Evolutionary conservation across 2,888 invertebrate genomes (phyloP).

Genomic region (Synergus japonicus): DNA sequence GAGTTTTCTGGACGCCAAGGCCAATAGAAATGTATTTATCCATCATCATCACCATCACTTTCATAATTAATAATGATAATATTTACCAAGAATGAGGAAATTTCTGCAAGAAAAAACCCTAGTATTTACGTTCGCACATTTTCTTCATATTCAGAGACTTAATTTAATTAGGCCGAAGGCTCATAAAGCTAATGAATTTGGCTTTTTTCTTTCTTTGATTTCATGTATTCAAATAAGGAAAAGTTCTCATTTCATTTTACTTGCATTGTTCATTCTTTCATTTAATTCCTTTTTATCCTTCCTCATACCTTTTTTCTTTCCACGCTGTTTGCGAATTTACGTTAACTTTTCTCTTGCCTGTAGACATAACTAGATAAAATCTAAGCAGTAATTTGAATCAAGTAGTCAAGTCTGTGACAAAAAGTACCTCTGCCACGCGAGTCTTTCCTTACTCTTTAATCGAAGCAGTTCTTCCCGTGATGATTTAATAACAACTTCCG

Average conservation of each 20-base stretch:
- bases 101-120: background rate
- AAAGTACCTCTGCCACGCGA: background rate
- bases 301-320: background rate
- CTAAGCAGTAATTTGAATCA: background rate
- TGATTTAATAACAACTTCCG: slow-evolving; percentile 40
- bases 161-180: background rate
- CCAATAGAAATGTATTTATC: too few species aligned
- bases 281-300: background rate
- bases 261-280: background rate
- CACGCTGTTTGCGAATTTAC: background rate
- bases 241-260: background rate
- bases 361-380: background rate
- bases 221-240: background rate
- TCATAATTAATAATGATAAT: background rate
- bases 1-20: too few species aligned
- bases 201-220: background rate
- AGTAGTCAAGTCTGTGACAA: background rate
- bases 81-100: background rate
- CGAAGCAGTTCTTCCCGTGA: background rate
- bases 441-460: slow-evolving; percentile 27
- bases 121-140: background rate
- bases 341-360: background rate
- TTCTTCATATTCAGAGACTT: background rate
- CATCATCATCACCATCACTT: too few species aligned
- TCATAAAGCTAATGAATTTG: slow-evolving; percentile 1